Percentiles rank a stretch among this genome's conserved stretches.
phyloP scores from a whole-genome alignment of 2,888 invertebrate species.

The Junonia oenone region DNA sequence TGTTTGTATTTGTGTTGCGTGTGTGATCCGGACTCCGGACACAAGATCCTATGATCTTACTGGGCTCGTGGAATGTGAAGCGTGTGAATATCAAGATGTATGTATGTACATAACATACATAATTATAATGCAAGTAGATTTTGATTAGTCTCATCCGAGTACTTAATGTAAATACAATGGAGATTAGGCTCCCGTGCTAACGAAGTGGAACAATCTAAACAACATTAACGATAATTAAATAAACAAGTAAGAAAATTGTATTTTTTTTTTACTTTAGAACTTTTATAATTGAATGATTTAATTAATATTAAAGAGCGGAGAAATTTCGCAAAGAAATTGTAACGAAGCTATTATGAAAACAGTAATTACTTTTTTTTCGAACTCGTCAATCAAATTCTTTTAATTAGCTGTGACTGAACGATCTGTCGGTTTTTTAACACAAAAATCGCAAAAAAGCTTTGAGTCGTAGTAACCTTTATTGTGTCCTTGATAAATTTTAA shows the following conservation, averaged over 20 bases:
- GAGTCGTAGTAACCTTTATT: too few relatives aligned
- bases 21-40: too few relatives aligned
- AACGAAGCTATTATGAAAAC: neutral
- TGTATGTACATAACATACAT: too few relatives aligned
- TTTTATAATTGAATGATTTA: neutral
- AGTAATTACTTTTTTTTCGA: neutral
- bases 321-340: neutral
- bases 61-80: too few relatives aligned
- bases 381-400: neutral
- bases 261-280: neutral
- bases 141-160: neutral
- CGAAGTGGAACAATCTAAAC: neutral
- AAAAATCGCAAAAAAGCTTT: too few relatives aligned
- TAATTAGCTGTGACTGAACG: neutral
- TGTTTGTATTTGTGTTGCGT: too few relatives aligned
- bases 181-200: neutral
- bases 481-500: too few relatives aligned
- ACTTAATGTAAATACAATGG: neutral
- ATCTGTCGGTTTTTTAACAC: neutral
- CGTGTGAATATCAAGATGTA: too few relatives aligned
- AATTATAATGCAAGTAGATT: too few relatives aligned
- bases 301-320: neutral
- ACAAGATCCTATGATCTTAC: too few relatives aligned
- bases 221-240: neutral
- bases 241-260: neutral